Evolutionary conservation across 2,888 invertebrate genomes (phyloP).

Genomic region (Coenonympha arcania): DNA sequence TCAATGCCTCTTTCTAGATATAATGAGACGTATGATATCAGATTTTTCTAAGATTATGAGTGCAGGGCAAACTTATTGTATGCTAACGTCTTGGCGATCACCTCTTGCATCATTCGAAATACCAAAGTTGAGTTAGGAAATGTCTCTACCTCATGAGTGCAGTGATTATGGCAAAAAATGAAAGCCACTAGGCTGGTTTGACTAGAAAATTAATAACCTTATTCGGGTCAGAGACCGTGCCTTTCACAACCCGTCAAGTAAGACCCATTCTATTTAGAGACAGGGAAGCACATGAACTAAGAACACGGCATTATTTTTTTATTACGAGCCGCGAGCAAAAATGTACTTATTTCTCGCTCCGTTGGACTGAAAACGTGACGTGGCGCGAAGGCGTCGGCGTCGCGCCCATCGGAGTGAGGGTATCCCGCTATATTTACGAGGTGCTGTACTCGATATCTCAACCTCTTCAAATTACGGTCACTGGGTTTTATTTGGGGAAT

Average conservation of each 20-base stretch:
- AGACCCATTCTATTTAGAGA: neutral
- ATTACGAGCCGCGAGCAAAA: slow-evolving; percentile 68
- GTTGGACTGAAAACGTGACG: slow-evolving; percentile 72
- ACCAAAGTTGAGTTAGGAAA: too few relatives aligned
- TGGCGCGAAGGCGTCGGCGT: slow-evolving; percentile 61
- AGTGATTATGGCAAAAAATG: too few relatives aligned
- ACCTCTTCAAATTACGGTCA: slow-evolving; percentile 37
- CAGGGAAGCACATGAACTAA: slow-evolving; percentile 41
- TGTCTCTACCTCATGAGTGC: too few relatives aligned
- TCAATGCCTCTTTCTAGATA: too few relatives aligned
- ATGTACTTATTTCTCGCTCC: slow-evolving; percentile 75
- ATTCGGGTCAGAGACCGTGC: neutral
- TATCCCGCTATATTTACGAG: slow-evolving; percentile 52
- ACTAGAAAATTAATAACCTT: too few relatives aligned
- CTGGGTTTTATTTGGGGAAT: slow-evolving; percentile 32
- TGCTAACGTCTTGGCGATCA: too few relatives aligned
- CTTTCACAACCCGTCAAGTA: slow-evolving; percentile 41
- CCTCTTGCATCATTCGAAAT: too few relatives aligned
- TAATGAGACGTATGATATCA: too few relatives aligned
- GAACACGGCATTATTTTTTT: slow-evolving; percentile 68
- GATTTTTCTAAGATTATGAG: too few relatives aligned
- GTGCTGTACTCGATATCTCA: slow-evolving; percentile 60
- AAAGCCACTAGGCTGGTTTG: too few relatives aligned
- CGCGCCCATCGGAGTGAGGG: slow-evolving; percentile 29
- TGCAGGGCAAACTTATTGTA: too few relatives aligned